Evolutionary conservation across 2,888 invertebrate species (phyloP), one percentile per base, ranked within the genome.

Genomic region (Drymonia ruficornis): DNA sequence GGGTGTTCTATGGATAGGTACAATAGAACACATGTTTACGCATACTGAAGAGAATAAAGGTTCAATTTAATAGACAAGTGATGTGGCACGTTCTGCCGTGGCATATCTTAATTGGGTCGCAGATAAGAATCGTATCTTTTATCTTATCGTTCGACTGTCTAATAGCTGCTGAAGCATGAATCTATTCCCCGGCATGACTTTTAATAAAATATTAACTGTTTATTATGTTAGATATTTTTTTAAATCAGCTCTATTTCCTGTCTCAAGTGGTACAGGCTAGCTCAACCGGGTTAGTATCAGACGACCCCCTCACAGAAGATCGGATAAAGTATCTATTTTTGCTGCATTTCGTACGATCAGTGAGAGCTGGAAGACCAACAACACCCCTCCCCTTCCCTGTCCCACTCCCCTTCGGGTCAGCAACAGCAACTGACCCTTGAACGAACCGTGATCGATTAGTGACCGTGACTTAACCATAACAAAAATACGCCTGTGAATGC

Each of bases 21-120:
- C 56, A 57, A 58, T 63, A 53, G 16, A 66, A 66, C 55, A 55
- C 50, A 56, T 63, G 57, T 54, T 56, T 61, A 61, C 55, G 59
- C 55, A 62, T 53, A 56, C 52, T 48, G 40, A 47, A 45, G n/a
- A n/a, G 36, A 36, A 45, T 5, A 56, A 56, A 49, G 49, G 46
- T 46, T 29, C 18, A 49, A 46, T 49, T 34, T 11, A 11, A 47
- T 47, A 34, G 47, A 47, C 47, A 47, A 16, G 16, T 19, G 18
- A 47, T 47, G 47, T 34, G 16, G 31, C 18, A 34, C 36, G 36
- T n/a, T 36, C 2, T n/a, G 36, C n/a, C 36, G 36, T 36, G 36
- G 36, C 36, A 36, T 36, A 36, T 36, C 36, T 36, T 36, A n/a
- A n/a, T 36, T n/a, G n/a, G 36, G 36, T 36, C 36, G 36, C 36